A percentile compares a stretch with the other conserved stretches of the same genome.
These are phyloP conservation scores for Zygogramma bicolorata DNA, from an alignment of 2,888 invertebrate genomes.

Conservation along the genomic window DNA sequence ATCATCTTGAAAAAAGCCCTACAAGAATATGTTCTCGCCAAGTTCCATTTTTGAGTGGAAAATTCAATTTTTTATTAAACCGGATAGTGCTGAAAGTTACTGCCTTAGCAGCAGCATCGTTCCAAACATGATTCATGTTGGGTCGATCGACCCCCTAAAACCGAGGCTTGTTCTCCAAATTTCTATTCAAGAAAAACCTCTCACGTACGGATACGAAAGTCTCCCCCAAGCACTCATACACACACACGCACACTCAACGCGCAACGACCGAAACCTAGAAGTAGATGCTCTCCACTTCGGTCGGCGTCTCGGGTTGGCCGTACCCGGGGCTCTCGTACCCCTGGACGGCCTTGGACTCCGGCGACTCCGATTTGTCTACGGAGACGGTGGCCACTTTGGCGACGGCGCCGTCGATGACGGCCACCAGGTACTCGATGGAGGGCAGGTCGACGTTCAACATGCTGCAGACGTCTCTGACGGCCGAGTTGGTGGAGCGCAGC, in stretches of 20 bases:
- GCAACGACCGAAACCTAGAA: constrained; percentile 58
- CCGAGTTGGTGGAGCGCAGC: constrained; percentile 65
- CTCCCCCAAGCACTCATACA: neutral
- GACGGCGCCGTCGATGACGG: constrained; percentile 72
- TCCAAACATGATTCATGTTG: too few relatives aligned
- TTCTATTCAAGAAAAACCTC: too few relatives aligned
- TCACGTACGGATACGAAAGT: constrained; percentile 4
- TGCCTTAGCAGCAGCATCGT: too few relatives aligned
- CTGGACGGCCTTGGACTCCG: constrained; percentile 39
- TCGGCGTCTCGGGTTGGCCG: constrained; percentile 66
- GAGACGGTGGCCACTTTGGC: constrained; percentile 65
- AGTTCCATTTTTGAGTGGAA: too few relatives aligned
- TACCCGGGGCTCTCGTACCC: constrained; percentile 62
- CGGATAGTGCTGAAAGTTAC: too few relatives aligned
- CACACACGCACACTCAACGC: too few relatives aligned
- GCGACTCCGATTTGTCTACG: constrained; percentile 44
- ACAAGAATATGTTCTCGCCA: too few relatives aligned
- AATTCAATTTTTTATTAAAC: too few relatives aligned
- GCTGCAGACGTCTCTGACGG: constrained; percentile 63
- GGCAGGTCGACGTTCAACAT: constrained; percentile 69
- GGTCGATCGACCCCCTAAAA: too few relatives aligned
- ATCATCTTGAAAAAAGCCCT: too few relatives aligned
- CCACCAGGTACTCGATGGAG: constrained; percentile 70
- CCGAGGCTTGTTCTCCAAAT: too few relatives aligned
- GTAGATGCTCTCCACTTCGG: constrained; percentile 65